A percentile compares a stretch with the other conserved stretches of the same genome.
Conservation (phyloP, 1,140 invertebrate species). For the roundworm (Caenorhabditis elegans) region DNA sequence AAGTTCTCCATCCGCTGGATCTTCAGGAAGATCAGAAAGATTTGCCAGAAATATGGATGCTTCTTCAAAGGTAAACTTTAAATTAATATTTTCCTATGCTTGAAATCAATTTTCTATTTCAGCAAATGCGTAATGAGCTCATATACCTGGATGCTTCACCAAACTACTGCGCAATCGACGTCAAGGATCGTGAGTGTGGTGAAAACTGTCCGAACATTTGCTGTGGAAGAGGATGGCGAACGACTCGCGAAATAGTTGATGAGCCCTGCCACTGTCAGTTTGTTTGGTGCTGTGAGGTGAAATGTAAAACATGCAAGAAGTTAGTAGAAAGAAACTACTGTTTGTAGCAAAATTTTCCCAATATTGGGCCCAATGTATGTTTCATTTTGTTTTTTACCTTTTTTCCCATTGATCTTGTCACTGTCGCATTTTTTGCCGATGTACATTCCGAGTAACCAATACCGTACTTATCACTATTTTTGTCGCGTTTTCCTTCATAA, state of each 20-base stretch:
- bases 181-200: slow-evolving; percentile 71
- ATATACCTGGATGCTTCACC: slow-evolving; percentile 74
- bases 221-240: slow-evolving; percentile 52
- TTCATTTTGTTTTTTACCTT: not conserved
- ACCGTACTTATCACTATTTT: too few species aligned
- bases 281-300: slow-evolving; percentile 75
- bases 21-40: slow-evolving; percentile 18
- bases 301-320: slow-evolving; percentile 72
- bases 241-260: slow-evolving; percentile 52
- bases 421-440: not conserved
- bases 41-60: slow-evolving; percentile 11
- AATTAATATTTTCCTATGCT: not conserved
- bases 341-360: not conserved
- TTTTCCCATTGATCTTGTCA: not conserved
- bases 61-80: not conserved
- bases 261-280: slow-evolving; percentile 74
- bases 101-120: not conserved
- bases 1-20: slow-evolving; percentile 2
- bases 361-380: not conserved
- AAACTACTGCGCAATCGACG: slow-evolving; percentile 71
- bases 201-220: slow-evolving; percentile 70
- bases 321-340: slow-evolving; percentile 47
- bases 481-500: not conserved
- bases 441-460: not conserved
- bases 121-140: slow-evolving; percentile 66